Conservation (phyloP, 1,140 invertebrate species). For the Varroa destructor region DNA sequence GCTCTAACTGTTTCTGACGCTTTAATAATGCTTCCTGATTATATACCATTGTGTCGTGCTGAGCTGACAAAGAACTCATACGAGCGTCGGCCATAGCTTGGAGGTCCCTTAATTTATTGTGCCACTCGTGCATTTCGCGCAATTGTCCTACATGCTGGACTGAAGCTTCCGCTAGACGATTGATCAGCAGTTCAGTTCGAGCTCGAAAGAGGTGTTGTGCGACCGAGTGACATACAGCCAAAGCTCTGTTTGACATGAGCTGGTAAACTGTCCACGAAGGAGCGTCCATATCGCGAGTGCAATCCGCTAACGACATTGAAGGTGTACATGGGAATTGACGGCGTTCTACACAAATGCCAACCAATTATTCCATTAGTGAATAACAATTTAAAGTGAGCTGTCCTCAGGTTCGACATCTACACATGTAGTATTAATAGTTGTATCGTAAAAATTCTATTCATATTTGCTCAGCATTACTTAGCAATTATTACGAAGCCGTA, state of each 20-base stretch:
- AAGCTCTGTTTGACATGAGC: slow-evolving; percentile 53
- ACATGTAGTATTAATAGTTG: background rate
- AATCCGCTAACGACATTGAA: slow-evolving; percentile 47
- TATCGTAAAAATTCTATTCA: slow-evolving; percentile 32
- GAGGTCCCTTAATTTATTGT: background rate
- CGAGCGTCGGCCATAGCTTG: slow-evolving; percentile 5
- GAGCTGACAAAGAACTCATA: background rate
- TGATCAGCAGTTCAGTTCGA: slow-evolving; percentile 53
- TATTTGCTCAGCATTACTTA: no score
- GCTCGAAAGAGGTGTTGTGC: slow-evolving; percentile 53
- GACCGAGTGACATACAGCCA: slow-evolving; percentile 53
- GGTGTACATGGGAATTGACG: slow-evolving; percentile 28
- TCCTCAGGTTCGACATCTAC: background rate
- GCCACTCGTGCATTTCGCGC: slow-evolving; percentile 21
- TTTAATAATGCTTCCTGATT: background rate
- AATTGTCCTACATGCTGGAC: slow-evolving; percentile 37
- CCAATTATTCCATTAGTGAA: background rate
- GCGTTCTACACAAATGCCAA: background rate
- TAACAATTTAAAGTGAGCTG: no score
- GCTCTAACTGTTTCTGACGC: background rate
- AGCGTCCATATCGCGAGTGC: slow-evolving; percentile 53
- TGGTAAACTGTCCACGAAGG: slow-evolving; percentile 59
- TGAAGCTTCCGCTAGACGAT: slow-evolving; percentile 49
- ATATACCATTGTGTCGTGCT: slow-evolving; percentile 13
- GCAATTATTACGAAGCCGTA: no score